Base-by-base conservation (phyloP, 2,797 vertebrate genomes). In the Monodelphis domestica region DNA sequence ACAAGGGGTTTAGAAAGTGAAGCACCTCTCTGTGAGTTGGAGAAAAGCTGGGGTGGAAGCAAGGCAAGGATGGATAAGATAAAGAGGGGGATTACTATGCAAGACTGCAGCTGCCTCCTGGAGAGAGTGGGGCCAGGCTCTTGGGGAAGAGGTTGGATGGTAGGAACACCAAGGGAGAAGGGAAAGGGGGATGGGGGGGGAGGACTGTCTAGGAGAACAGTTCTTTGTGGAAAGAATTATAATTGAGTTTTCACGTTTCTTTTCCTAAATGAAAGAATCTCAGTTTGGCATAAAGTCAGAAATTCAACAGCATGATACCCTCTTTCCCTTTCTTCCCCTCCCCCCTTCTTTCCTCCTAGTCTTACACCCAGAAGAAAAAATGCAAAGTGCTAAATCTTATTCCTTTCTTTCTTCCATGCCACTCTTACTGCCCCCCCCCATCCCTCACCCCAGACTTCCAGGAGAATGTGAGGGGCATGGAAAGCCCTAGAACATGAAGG, bases 201-300 rank as follows among this genome's bases (percentile, higher is more conserved):
- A 89, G 29, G 33, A 90, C 51, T 4, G 45, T 90, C 63, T 90
- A 94, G n/a, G 26, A 90, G 52, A 92, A 87, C 30, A 3, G 6
- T 45, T 91, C 78, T 94, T 78, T 95, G 88, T 63, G 92, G 91
- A 52, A 95, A 94, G 94, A 93, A 94, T 95, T 51, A 93, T 50
- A 95, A 96, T 26, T 89, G 56, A 59, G 88, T 94, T 91, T 93
- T 91, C 93, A 89, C 24, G 84, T 89, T n/a, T 96, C 92, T 51
- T 92, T 88, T 95, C 95, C 55, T 59, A 28, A 94, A 94, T 91
- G 90, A 94, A 96, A 57, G 57, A 92, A 92, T 90, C 90, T 89
- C 30, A 89, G 53, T 87, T 53, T 51, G 51, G 90, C 59, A 55
- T 15, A 90, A 91, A 70, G 52, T 91, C 38, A 93, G 84, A 96